phyloP scores from a whole-genome alignment of 2,113 vertebrate species.

The Herpetotheres cachinnans region DNA sequence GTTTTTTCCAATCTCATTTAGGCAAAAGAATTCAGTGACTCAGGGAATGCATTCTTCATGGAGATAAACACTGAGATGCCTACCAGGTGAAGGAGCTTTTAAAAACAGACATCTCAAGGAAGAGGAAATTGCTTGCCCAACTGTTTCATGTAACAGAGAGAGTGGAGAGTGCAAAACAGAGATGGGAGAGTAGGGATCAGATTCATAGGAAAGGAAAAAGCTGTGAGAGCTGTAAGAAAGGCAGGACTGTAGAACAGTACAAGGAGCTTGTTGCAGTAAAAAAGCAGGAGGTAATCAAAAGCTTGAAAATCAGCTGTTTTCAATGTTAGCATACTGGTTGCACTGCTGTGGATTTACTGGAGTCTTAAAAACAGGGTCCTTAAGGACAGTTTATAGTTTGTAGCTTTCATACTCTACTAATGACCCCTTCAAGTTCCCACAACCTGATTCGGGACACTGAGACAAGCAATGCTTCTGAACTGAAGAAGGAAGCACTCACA shows the following conservation, averaged over 20 bases:
- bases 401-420: background rate
- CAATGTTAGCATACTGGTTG: background rate
- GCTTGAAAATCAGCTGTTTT: background rate
- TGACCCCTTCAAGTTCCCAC: background rate
- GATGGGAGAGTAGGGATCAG: background rate
- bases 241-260: fast-evolving
- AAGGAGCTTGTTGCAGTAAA: background rate
- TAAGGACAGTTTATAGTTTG: background rate
- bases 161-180: background rate
- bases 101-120: background rate
- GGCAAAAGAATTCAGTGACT: background rate
- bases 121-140: background rate
- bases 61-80: background rate
- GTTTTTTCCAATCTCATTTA: background rate
- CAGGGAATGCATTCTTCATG: background rate
- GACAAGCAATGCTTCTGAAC: background rate
- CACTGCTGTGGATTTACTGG: background rate
- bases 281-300: background rate
- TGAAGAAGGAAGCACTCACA: background rate
- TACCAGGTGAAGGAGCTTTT: background rate
- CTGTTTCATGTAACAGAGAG: background rate
- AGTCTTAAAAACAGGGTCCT: background rate
- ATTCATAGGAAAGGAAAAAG: background rate
- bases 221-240: background rate
- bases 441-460: background rate